Evolutionary conservation across 53 echinoderm and acorn worm genomes (phyloP), one percentile per base, ranked within the genome.

Genomic region (Antedon mediterranea): DNA sequence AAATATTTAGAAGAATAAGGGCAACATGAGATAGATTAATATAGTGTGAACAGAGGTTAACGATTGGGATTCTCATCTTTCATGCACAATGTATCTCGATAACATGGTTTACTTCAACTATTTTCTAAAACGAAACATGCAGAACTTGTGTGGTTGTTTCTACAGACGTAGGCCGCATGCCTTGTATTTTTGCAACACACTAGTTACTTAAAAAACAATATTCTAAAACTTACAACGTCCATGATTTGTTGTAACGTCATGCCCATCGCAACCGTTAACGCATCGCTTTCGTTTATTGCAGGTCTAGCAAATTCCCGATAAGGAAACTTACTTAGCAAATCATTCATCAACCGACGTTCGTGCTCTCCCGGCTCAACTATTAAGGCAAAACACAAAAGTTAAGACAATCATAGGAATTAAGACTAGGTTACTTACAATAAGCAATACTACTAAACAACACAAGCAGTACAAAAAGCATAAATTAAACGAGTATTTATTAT

Each of bases 171-270:
- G n/a, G n/a, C n/a, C n/a, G n/a, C n/a, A n/a, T n/a, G n/a, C n/a
- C n/a, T n/a, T n/a, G n/a, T n/a, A n/a, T n/a, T n/a, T n/a, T n/a
- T n/a, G n/a, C n/a, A n/a, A n/a, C n/a, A n/a, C n/a, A n/a, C n/a
- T n/a, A n/a, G n/a, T n/a, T n/a, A n/a, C n/a, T n/a, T n/a, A n/a
- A n/a, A n/a, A n/a, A n/a, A n/a, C n/a, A n/a, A n/a, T n/a, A n/a
- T n/a, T n/a, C n/a, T n/a, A n/a, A 41, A 11, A 84, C 98, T 82
- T 80, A 98, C 98, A 84, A 98, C 88, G 42, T 90, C 88, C 76
- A 98, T 93, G 41, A 98, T 90, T 37, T 98, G 98, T 34, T 83
- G 88, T 2, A 98, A 83, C 26, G 85, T 78, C 31, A 92, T 76
- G 6, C 90, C 87, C 6, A 90, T 77, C 0, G 43, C 26, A 11